Evolutionary conservation across 2,113 vertebrate species (phyloP).

Genomic region (Talpa occidentalis): DNA sequence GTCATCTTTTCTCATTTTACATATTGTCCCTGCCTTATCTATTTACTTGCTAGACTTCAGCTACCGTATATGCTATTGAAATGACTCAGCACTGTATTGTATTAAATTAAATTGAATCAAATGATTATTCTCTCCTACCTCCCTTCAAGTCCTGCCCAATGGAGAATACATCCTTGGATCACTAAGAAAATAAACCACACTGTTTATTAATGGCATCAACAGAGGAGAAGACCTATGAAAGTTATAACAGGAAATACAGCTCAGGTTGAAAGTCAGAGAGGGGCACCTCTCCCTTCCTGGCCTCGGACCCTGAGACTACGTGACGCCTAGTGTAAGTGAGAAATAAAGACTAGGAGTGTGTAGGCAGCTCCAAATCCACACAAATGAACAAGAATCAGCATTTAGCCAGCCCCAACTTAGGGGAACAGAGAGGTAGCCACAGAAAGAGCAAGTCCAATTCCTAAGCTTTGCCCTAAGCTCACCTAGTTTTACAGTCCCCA

Average conservation of each 20-base stretch:
- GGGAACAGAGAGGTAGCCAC: neutral
- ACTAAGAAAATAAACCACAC: neutral
- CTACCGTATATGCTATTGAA: neutral
- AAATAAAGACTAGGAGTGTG: neutral
- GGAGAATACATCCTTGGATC: neutral
- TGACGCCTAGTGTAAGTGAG: neutral
- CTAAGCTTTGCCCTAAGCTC: neutral
- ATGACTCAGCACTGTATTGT: neutral
- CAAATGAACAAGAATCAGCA: neutral
- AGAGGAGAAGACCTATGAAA: constrained; percentile 24
- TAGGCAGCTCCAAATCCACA: neutral
- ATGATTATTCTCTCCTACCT: neutral
- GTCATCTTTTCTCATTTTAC: neutral
- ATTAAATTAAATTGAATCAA: neutral
- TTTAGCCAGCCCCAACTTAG: neutral
- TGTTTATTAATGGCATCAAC: neutral
- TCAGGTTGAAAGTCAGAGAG: neutral
- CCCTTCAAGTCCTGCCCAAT: neutral
- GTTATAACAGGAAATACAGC: neutral
- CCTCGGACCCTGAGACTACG: neutral
- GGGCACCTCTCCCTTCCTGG: neutral
- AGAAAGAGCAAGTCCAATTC: neutral
- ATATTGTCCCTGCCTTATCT: neutral
- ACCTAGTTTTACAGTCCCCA: neutral
- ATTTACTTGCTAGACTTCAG: neutral